phyloP scores from a whole-genome alignment of 2,797 vertebrate genomes.

The Melanotaenia maccullochi region DNA sequence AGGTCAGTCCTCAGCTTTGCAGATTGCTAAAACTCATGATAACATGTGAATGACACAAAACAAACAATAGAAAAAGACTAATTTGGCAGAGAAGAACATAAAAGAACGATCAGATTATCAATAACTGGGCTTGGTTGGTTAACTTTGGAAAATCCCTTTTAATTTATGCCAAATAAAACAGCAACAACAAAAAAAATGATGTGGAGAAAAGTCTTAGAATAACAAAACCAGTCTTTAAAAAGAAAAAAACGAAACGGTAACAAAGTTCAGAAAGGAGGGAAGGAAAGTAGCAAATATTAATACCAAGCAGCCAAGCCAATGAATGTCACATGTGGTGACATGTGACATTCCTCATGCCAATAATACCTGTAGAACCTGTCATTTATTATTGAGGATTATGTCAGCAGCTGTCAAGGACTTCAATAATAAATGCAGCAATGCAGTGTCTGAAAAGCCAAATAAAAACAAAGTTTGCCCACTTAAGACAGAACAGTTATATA shows the following conservation, averaged over 20 bases:
- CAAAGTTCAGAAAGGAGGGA: background rate
- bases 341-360: conserved; percentile 39
- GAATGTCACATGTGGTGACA: conserved; percentile 42
- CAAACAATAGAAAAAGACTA: background rate
- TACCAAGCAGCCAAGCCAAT: background rate
- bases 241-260: background rate
- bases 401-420: conserved; percentile 64
- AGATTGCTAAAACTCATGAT: background rate
- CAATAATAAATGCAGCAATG: conserved; percentile 17
- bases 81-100: conserved; percentile 24
- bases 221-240: background rate
- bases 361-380: conserved; percentile 57
- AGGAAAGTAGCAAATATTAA: background rate
- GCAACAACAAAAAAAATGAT: background rate
- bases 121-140: background rate
- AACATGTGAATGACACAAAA: background rate
- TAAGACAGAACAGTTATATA: background rate
- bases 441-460: conserved; percentile 4
- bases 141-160: background rate
- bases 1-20: conserved; percentile 5
- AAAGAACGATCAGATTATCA: conserved; percentile 30
- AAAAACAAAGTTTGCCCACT: background rate
- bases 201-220: background rate
- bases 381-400: conserved; percentile 54
- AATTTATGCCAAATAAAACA: background rate